Base-by-base conservation (phyloP, 2,888 invertebrate species). In the Drosophila trichaetosa region DNA sequence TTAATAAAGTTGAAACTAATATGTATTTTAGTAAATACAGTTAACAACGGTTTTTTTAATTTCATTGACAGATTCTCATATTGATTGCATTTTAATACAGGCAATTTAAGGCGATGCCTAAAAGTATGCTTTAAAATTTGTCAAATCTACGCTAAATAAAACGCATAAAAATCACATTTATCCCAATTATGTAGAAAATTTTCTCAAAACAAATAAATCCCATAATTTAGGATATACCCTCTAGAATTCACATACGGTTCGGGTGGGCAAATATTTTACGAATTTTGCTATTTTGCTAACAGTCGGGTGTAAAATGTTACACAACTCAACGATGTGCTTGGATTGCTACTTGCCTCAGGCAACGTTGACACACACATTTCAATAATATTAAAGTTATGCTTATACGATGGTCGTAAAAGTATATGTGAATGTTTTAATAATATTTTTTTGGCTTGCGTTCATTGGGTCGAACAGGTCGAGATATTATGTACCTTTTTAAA, bases 341-440 rank as follows among this genome's bases (percentile, higher is more conserved):
- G 63, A 21, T 31, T 67, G 57, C 56, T 27, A 29, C 58, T 69
- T 69, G 65, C 80, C 78, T 58, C 78, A 70, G 71, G 71, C 74
- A 59, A 71, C 64, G 74, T 74, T 84, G 76, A 69, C 71, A 66
- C 64, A 67, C 80, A 65, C 69, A 72, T 68, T 81, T 72, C 83
- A 80, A 76, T 83, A 70, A 73, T 73, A 76, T 74, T 40, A 48
- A 61, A 62, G 75, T 67, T 40, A 67, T 69, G 48, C 73, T 68
- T 64, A 63, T 63, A 69, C 58, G 53, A 64, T 60, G 61, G 40
- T 24, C 56, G 40, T 31, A 31, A 29, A 29, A 13, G 13, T 46
- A 38, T 34, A 38, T 56, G 29, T 36, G 38, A 6, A n/a, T 27
- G n/a, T 29, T 52, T 52, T 36, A 60, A 52, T 60, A 52, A 56